Evolutionary conservation across 2,888 invertebrate species (phyloP).

Genomic region (Eristalis arbustorum): DNA sequence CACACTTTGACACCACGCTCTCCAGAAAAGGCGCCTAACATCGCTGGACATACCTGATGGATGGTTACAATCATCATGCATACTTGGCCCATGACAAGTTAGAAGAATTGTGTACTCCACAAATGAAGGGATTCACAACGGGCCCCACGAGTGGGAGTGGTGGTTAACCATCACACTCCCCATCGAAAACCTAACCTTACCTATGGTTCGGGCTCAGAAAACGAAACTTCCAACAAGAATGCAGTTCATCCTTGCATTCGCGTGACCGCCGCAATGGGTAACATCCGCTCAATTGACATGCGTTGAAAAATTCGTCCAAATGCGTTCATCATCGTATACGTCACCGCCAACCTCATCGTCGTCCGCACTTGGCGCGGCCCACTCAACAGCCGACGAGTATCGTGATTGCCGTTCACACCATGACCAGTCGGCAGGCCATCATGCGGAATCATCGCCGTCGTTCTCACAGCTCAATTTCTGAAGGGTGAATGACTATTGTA

Average conservation of each 20-base stretch:
- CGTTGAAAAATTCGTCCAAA: slow-evolving; percentile 20
- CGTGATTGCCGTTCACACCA: slow-evolving; percentile 25
- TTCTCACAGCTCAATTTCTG: slow-evolving; percentile 53
- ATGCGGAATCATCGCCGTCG: slow-evolving; percentile 5
- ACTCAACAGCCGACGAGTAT: background rate
- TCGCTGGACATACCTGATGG: too few relatives aligned
- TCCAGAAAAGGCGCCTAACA: too few relatives aligned
- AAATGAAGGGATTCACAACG: too few relatives aligned
- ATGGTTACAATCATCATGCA: too few relatives aligned
- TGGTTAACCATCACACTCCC: too few relatives aligned
- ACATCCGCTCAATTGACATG: slow-evolving; percentile 28
- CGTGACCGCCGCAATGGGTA: background rate
- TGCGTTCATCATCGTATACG: slow-evolving; percentile 5
- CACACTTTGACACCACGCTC: too few relatives aligned
- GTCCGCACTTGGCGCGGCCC: slow-evolving; percentile 21
- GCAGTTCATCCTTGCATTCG: background rate
- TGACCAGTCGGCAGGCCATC: background rate
- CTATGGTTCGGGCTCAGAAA: too few relatives aligned
- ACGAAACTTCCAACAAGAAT: background rate
- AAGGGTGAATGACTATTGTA: slow-evolving; percentile 50
- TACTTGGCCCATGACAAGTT: too few relatives aligned
- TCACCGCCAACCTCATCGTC: background rate
- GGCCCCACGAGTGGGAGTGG: too few relatives aligned
- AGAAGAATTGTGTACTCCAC: too few relatives aligned
- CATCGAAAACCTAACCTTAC: too few relatives aligned